Evolutionary conservation across 2,888 invertebrate species (phyloP).

Genomic region (Resseliella maxima): DNA sequence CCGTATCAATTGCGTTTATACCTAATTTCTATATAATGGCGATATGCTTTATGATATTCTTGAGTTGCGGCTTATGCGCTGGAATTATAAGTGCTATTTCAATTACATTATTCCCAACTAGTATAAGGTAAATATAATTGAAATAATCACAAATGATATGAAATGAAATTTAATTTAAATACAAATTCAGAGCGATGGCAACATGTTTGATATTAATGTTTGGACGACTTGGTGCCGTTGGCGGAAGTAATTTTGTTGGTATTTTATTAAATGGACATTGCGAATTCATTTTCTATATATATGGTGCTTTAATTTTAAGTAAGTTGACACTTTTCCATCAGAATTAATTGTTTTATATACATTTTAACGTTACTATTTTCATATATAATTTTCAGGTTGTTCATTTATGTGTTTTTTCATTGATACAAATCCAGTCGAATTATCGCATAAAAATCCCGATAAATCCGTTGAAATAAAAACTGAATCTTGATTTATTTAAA

Average conservation of each 20-base stretch:
- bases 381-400: slow-evolving; percentile 6
- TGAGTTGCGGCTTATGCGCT: background rate
- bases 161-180: background rate
- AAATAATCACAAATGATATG: too few species aligned
- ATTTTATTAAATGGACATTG: background rate
- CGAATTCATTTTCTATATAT: slow-evolving; percentile 7
- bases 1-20: background rate
- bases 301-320: slow-evolving; percentile 23
- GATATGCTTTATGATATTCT: background rate
- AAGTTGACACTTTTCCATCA: background rate
- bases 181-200: slow-evolving; percentile 65
- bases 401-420: background rate
- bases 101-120: background rate
- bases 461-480: background rate
- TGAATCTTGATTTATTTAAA: background rate
- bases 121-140: slow-evolving; percentile 48
- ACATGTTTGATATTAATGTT: slow-evolving; percentile 66
- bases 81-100: slow-evolving; percentile 10
- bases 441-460: background rate
- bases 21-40: background rate
- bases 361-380: background rate
- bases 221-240: slow-evolving; percentile 65
- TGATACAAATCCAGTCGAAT: slow-evolving; percentile 18
- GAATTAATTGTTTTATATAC: background rate
- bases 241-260: slow-evolving; percentile 64